Conservation (phyloP, 2,797 vertebrate species). For the Peromyscus melanophrys region DNA sequence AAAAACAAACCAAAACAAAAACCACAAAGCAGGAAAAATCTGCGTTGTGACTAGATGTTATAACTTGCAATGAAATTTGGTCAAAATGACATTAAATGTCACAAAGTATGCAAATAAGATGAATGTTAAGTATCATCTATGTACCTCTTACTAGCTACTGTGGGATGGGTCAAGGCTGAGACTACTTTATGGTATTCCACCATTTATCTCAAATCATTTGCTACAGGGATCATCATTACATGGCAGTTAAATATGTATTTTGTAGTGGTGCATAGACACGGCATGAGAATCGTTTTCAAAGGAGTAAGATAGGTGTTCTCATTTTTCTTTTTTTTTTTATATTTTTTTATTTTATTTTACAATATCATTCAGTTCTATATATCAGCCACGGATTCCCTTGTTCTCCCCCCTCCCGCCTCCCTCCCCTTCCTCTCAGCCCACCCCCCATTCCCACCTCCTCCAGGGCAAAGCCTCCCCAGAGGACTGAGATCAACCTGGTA, state of each 20-base stretch:
- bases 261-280: neutral
- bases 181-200: neutral
- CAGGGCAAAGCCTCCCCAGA: too few relatives aligned
- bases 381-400: too few relatives aligned
- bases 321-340: too few relatives aligned
- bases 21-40: neutral
- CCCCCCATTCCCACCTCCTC: too few relatives aligned
- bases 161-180: neutral
- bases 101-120: neutral
- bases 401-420: too few relatives aligned
- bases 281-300: neutral
- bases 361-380: too few relatives aligned
- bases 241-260: constrained; percentile 16
- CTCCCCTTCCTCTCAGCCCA: too few relatives aligned
- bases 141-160: neutral
- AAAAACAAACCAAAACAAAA: neutral
- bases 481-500: too few relatives aligned
- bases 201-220: neutral
- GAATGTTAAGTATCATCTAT: neutral
- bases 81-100: constrained; percentile 23
- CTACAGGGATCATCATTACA: neutral
- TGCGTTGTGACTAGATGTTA: neutral
- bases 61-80: neutral
- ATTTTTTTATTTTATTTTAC: too few relatives aligned
- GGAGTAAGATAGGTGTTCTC: neutral